phyloP scores from a whole-genome alignment of 2,797 vertebrate species.

The Hipposideros larvatus region DNA sequence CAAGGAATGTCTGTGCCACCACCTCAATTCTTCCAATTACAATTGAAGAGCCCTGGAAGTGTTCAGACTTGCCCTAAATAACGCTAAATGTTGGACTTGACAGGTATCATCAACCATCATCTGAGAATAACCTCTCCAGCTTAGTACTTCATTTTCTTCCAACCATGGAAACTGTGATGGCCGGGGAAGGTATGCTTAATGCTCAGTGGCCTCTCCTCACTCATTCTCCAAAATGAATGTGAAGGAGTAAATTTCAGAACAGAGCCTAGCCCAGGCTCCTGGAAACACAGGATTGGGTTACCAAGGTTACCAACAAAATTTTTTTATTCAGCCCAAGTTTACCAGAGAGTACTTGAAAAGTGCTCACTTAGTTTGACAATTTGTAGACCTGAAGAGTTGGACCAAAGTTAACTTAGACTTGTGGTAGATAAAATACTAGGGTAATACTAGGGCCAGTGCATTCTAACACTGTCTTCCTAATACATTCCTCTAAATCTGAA shows the following conservation, averaged over 20 bases:
- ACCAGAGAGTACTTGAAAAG: background rate
- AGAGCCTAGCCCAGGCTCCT: background rate
- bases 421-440: background rate
- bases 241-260: background rate
- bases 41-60: background rate
- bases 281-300: background rate
- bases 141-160: background rate
- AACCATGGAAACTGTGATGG: background rate
- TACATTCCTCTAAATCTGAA: background rate
- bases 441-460: background rate
- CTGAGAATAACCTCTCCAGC: background rate
- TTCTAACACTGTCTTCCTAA: background rate
- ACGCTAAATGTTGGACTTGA: background rate
- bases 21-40: background rate
- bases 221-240: rapidly evolving
- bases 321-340: background rate
- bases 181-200: background rate
- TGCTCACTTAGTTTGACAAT: background rate
- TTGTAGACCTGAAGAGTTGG: background rate
- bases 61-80: background rate
- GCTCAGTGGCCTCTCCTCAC: background rate
- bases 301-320: too few species aligned
- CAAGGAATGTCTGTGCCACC: background rate
- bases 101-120: too few species aligned
- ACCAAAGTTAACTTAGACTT: background rate